Evolutionary conservation across 2,797 vertebrate genomes (phyloP), one percentile per base, ranked within the genome.

Genomic region (Vireo griseus): DNA sequence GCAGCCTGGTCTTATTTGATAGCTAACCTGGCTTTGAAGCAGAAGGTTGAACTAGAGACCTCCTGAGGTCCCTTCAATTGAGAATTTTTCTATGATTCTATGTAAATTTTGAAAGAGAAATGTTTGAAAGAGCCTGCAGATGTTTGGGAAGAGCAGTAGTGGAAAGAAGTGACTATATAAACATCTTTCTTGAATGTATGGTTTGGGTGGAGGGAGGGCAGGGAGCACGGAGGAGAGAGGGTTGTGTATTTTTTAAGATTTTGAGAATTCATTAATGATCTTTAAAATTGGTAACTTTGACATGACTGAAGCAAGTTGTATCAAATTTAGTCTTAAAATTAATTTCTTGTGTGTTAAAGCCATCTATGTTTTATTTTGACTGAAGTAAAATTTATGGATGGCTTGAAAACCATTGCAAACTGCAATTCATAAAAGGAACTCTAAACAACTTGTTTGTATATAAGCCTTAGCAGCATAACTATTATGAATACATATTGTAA

Each of bases 151-250:
- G 31, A 90, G 12, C 33, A 61, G 31, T 16, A 67, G 18, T 39
- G 16, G 24, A 58, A 78, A 86, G 33, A 90, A 48, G 24, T 76
- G 55, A 40, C 88, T 18, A 31, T 40, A 10, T 74, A 55, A 76
- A 80, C 3, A 2, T 77, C 9, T 71, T 89, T 52, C 47, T 7
- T 55, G 21, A 74, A n/a, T 31, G 10, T 73, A 12, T 31, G 17
- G 8, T 42, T 51, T 61, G 24, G 6, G 6, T 74, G 26, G 18
- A 51, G 16, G 35, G 20, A 45, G 19, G 9, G 3, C 1, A 1
- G 7, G 9, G 8, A 6, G 3, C 24, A 3, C 2, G 0, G 6
- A 4, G 7, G 10, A 40, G 14, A 20, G 13, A n/a, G 13, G 7
- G 3, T 26, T 57, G 37, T 75, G 33, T 10, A 2, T 10, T 47